phyloP scores from a whole-genome alignment of 2,113 vertebrate species.

The Ciconia maguari region DNA sequence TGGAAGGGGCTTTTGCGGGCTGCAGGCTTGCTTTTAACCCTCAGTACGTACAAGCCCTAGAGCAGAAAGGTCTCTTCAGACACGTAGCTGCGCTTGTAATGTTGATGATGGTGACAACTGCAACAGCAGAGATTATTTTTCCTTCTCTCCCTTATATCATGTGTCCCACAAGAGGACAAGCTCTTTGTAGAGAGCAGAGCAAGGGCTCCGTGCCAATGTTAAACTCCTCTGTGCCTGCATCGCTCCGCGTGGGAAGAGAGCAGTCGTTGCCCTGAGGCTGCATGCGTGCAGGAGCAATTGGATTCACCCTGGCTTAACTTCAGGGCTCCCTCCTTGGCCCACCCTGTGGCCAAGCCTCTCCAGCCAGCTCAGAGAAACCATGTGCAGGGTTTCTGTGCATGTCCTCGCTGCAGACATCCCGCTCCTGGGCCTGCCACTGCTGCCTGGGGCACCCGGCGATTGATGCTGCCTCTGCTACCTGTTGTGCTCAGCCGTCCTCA shows the following conservation, averaged over 20 bases:
- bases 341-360: neutral
- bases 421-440: accelerated
- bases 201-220: accelerated
- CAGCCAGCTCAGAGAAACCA: neutral
- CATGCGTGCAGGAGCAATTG: accelerated
- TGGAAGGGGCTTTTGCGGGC: neutral
- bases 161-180: neutral
- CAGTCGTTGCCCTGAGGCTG: neutral
- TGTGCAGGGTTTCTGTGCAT: accelerated
- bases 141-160: neutral
- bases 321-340: neutral
- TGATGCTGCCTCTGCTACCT: accelerated
- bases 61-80: neutral
- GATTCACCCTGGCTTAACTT: neutral
- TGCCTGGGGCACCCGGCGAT: neutral
- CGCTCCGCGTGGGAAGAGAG: accelerated
- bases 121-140: neutral
- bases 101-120: neutral
- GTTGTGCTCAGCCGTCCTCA: accelerated
- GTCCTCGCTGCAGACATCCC: neutral
- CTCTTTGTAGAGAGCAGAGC: neutral
- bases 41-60: accelerated
- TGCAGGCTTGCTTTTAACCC: neutral
- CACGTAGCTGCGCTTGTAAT: neutral
- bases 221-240: neutral